A percentile compares a stretch with the other conserved stretches of the same genome.
Conservation (phyloP, 2,797 vertebrate genomes). For the Adelosebastes latens region DNA sequence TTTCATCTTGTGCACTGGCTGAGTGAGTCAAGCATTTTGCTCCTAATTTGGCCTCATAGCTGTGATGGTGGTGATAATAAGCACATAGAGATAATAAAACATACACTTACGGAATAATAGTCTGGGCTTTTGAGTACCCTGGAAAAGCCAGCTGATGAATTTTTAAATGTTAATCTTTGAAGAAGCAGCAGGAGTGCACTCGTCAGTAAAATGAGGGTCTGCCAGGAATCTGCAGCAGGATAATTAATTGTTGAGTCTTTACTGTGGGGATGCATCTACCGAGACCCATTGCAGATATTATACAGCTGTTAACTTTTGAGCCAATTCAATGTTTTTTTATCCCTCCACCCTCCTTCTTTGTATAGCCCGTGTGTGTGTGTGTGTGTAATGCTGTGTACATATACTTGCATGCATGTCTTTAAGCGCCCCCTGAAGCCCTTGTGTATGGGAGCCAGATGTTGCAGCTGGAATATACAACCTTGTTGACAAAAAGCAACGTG, state of each 20-base stretch:
- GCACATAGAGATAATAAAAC: slow-evolving; percentile 73
- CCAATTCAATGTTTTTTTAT: slow-evolving; percentile 81
- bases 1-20: slow-evolving; percentile 30
- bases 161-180: slow-evolving; percentile 83
- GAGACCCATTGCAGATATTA: slow-evolving; percentile 84
- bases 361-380: slow-evolving; percentile 51
- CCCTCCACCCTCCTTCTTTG: slow-evolving; percentile 28
- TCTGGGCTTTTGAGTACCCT: slow-evolving; percentile 64
- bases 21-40: slow-evolving; percentile 54
- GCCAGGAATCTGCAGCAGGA: slow-evolving; percentile 79
- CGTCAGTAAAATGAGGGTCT: slow-evolving; percentile 78
- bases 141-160: slow-evolving; percentile 80
- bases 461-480: slow-evolving; percentile 59
- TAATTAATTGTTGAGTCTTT: slow-evolving; percentile 87
- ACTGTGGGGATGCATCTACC: slow-evolving; percentile 79
- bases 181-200: slow-evolving; percentile 80
- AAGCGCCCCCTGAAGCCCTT: slow-evolving; percentile 70
- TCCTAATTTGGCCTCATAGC: slow-evolving; percentile 53
- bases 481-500: slow-evolving; percentile 58
- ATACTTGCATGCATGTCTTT: slow-evolving; percentile 58
- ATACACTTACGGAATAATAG: slow-evolving; percentile 66
- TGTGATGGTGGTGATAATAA: slow-evolving; percentile 67
- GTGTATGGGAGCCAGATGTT: slow-evolving; percentile 76
- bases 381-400: slow-evolving; percentile 48
- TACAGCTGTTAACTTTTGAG: slow-evolving; percentile 87